These are phyloP conservation scores for Limanda limanda DNA, from an alignment of 2,113 vertebrate genomes.

Conservation along the genomic window DNA sequence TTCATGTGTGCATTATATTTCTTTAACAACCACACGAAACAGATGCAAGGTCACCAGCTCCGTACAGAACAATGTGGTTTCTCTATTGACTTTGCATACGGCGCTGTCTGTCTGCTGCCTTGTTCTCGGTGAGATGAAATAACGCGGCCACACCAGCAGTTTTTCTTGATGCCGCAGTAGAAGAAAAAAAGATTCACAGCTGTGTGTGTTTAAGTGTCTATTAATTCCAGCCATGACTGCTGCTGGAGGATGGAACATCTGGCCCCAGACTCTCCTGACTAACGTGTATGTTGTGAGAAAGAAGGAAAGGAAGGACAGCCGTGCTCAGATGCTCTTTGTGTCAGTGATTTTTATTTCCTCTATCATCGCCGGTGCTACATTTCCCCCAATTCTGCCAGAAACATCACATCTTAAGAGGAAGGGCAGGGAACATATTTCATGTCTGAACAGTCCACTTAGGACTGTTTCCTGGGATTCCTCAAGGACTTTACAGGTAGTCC, in stretches of 20 bases:
- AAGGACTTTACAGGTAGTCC: constrained; percentile 68
- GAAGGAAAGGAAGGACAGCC: constrained; percentile 10
- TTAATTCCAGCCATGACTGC: constrained; percentile 75
- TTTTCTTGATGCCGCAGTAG: constrained; percentile 54
- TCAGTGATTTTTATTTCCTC: constrained; percentile 66
- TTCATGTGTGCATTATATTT: constrained; percentile 11
- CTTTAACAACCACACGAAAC: constrained; percentile 40
- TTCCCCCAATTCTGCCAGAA: constrained; percentile 58
- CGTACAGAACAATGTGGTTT: constrained; percentile 39
- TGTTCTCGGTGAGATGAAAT: constrained; percentile 55
- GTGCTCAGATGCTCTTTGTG: constrained; percentile 43
- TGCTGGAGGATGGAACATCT: constrained; percentile 76
- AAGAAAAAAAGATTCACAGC: constrained; percentile 59
- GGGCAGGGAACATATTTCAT: constrained; percentile 68
- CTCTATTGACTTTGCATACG: constrained; percentile 38
- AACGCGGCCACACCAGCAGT: constrained; percentile 46
- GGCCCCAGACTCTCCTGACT: constrained; percentile 72
- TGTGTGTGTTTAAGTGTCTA: constrained; percentile 70
- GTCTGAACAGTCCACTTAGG: constrained; percentile 67
- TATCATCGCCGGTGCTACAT: constrained; percentile 58
- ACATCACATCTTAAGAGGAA: constrained; percentile 60
- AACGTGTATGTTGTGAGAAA: constrained; percentile 45
- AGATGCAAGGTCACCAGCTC: constrained; percentile 38
- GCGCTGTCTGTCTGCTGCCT: constrained; percentile 22
- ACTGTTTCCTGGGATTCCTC: constrained; percentile 60